Evolutionary conservation across 2,797 vertebrate genomes (phyloP).

Genomic region (Perodicticus potto): DNA sequence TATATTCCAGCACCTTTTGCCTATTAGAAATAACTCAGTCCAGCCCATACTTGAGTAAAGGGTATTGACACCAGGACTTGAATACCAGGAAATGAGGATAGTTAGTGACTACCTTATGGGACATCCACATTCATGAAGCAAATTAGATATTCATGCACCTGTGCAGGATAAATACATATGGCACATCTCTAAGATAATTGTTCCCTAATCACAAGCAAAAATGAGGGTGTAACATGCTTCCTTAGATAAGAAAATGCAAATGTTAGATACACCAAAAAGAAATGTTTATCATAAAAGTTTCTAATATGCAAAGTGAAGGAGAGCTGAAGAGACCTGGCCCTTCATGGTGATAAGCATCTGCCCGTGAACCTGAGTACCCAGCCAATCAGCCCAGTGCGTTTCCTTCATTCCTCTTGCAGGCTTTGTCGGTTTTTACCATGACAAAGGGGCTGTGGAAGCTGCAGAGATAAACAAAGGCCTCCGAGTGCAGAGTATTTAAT

Average conservation of each 20-base stretch:
- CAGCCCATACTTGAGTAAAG: neutral
- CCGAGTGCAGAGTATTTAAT: neutral
- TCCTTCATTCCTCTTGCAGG: too few species aligned
- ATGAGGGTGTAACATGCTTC: neutral
- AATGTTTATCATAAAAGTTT: neutral
- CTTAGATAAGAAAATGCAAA: neutral
- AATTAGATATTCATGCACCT: neutral
- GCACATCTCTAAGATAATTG: neutral
- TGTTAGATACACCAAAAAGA: neutral
- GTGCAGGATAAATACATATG: neutral
- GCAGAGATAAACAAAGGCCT: neutral
- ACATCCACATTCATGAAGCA: neutral
- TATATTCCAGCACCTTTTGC: neutral
- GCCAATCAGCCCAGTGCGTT: neutral
- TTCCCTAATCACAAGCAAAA: neutral
- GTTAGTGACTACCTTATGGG: neutral
- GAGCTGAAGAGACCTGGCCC: neutral
- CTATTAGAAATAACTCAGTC: neutral
- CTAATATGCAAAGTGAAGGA: neutral
- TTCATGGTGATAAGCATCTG: neutral
- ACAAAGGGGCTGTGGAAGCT: neutral
- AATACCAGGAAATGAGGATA: neutral
- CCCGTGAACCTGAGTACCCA: neutral
- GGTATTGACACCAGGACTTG: neutral
- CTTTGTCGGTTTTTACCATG: neutral